Conservation (phyloP, 2,888 invertebrate genomes). For the Polyploca ridens region DNA sequence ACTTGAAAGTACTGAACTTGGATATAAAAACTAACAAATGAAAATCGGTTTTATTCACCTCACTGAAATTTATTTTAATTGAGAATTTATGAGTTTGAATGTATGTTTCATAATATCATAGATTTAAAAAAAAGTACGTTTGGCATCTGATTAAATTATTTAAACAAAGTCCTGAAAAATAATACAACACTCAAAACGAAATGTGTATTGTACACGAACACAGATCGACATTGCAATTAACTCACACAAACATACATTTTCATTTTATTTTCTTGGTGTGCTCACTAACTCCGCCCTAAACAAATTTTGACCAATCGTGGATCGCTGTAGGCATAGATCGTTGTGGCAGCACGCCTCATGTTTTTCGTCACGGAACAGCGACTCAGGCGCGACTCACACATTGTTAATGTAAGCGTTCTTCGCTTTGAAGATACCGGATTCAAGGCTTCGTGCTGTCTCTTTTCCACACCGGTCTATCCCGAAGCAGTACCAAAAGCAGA, state of each 20-base stretch:
- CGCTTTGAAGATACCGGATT: constrained; percentile 79
- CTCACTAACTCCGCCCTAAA: constrained; percentile 75
- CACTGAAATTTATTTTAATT: no score
- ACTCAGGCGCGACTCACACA: constrained; percentile 85
- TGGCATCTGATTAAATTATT: not conserved
- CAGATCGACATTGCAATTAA: constrained; percentile 81
- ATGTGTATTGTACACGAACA: constrained; percentile 71
- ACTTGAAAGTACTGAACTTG: no score
- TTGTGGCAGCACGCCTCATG: constrained; percentile 80
- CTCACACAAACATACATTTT: constrained; percentile 66
- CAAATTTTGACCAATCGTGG: constrained; percentile 76
- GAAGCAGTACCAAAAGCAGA: constrained; percentile 20
- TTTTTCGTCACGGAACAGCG: constrained; percentile 82
- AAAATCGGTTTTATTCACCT: no score
- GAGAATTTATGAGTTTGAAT: no score
- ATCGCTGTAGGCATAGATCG: constrained; percentile 76
- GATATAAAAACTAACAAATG: no score
- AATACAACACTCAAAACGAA: constrained; percentile 62
- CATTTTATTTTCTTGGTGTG: constrained; percentile 73
- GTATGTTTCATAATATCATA: no score
- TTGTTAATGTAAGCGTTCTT: constrained; percentile 77
- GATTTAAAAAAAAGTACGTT: constrained; percentile 1
- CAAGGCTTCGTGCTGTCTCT: constrained; percentile 70
- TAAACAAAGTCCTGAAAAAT: constrained; percentile 39
- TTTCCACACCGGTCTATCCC: constrained; percentile 57